Conservation (phyloP, 2,888 invertebrate species). For the Dioctria rufipes region DNA sequence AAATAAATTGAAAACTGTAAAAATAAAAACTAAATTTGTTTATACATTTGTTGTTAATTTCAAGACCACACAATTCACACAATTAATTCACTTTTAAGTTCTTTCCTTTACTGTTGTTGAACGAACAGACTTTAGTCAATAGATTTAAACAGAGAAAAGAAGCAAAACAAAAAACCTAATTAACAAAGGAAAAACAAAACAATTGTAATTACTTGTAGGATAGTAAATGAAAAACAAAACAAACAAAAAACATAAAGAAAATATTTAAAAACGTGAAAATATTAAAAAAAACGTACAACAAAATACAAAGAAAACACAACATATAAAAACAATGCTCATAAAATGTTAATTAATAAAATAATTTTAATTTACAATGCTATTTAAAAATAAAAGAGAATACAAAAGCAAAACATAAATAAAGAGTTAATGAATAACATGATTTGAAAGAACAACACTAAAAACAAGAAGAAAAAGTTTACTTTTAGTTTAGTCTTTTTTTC, state of each 20-base stretch:
- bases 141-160: slow-evolving; percentile 13
- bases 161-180: slow-evolving; percentile 40
- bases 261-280: slow-evolving; percentile 11
- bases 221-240: slow-evolving; percentile 38
- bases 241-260: slow-evolving; percentile 30
- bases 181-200: slow-evolving; percentile 33
- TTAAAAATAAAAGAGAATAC: too few relatives aligned
- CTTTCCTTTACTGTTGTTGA: background rate
- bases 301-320: slow-evolving; percentile 6
- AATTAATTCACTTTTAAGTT: background rate
- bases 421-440: slow-evolving; percentile 6
- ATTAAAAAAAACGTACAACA: slow-evolving; percentile 2
- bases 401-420: background rate
- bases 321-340: slow-evolving; percentile 35
- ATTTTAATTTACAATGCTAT: slow-evolving; percentile 40
- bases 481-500: slow-evolving; percentile 40
- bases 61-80: too few relatives aligned
- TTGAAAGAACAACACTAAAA: background rate
- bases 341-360: slow-evolving; percentile 45
- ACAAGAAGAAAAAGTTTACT: slow-evolving; percentile 27
- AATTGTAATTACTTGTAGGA: slow-evolving; percentile 45
- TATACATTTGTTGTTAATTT: too few relatives aligned
- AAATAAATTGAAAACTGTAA: too few relatives aligned
- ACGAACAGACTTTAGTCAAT: slow-evolving; percentile 25
- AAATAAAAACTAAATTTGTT: too few relatives aligned